A percentile compares a stretch with the other conserved stretches of the same genome.
These are phyloP conservation scores for Clarias macrocephalus DNA, from an alignment of 2,113 vertebrate species.

Conservation along the genomic window DNA sequence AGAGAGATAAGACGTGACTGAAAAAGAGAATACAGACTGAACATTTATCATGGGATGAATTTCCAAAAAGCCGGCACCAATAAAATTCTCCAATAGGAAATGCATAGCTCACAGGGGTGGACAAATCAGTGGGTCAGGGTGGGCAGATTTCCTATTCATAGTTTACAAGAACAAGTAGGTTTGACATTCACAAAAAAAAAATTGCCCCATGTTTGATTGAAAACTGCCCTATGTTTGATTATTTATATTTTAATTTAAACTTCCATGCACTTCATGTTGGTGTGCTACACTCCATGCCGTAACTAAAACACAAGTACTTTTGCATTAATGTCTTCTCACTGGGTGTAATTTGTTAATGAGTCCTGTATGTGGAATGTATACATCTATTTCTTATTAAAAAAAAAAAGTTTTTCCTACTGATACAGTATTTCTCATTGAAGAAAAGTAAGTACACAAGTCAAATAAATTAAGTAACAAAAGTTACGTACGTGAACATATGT, in stretches of 20 bases:
- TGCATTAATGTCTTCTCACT: too few species aligned
- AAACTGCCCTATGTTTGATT: neutral
- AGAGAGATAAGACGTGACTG: neutral
- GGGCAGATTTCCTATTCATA: neutral
- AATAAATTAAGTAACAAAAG: neutral
- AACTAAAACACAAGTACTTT: neutral
- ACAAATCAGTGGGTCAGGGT: neutral
- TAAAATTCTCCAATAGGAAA: neutral
- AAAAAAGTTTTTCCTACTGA: neutral
- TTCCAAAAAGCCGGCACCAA: neutral
- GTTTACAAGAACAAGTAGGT: neutral
- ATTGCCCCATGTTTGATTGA: too few species aligned
- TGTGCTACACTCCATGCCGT: neutral
- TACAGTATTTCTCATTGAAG: neutral
- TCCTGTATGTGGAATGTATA: too few species aligned
- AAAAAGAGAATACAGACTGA: conserved; percentile 3
- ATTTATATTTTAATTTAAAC: neutral
- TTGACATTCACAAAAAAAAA: neutral
- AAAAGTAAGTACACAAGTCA: neutral
- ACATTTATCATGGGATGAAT: neutral
- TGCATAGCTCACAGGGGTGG: neutral
- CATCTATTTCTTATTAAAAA: neutral
- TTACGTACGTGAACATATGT: too few species aligned
- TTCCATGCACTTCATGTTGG: neutral
- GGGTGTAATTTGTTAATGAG: too few species aligned